Evolutionary conservation across 2,113 vertebrate genomes (phyloP).

Genomic region (Notarius lentiginosus): DNA sequence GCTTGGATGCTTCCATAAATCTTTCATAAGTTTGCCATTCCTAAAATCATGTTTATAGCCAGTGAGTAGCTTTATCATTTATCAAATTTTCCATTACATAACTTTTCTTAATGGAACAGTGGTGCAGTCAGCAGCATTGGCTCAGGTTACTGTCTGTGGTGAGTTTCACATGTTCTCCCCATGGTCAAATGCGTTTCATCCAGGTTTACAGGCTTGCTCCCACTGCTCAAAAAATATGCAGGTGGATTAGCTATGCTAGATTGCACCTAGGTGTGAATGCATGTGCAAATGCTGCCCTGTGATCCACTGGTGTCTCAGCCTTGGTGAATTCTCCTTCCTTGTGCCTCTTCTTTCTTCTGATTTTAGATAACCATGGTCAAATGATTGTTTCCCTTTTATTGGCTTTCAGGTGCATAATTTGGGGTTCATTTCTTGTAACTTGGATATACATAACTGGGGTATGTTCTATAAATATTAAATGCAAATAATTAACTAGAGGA

Average conservation of each 20-base stretch:
- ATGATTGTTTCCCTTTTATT: background rate
- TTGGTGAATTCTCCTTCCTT: background rate
- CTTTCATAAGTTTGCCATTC: background rate
- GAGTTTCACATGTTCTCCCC: background rate
- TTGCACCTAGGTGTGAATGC: background rate
- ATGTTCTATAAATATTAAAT: background rate
- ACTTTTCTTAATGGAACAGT: background rate
- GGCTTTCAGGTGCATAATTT: background rate
- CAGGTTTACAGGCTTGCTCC: background rate
- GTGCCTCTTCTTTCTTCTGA: background rate
- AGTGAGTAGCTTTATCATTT: background rate
- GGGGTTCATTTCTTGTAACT: background rate
- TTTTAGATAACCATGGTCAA: background rate
- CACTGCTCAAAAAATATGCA: background rate
- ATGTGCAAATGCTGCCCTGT: background rate
- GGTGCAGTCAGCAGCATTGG: background rate
- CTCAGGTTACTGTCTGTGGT: background rate
- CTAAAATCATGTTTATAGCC: background rate
- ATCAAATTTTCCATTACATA: background rate
- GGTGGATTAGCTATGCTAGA: constrained; percentile 1
- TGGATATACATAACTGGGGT: background rate
- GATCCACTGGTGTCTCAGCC: background rate
- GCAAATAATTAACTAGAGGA: background rate
- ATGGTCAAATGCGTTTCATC: background rate
- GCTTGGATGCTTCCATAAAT: background rate